These are phyloP conservation scores for Athene noctua DNA, from an alignment of 2,113 vertebrate species.

Conservation along the genomic window DNA sequence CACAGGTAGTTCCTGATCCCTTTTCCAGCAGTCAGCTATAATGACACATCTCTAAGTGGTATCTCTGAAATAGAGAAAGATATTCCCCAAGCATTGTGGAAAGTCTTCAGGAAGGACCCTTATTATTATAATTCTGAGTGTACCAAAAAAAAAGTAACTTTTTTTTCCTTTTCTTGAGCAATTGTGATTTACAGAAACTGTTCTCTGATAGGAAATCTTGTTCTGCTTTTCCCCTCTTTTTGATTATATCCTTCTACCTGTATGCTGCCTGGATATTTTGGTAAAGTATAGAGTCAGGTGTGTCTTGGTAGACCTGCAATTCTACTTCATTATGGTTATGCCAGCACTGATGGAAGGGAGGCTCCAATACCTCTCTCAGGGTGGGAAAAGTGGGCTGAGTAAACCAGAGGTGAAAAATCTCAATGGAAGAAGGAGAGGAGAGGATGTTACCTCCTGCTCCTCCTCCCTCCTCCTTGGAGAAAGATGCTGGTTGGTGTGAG, in stretches of 20 bases:
- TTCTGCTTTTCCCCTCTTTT: not conserved
- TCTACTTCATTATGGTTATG: accelerated
- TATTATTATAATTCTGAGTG: not conserved
- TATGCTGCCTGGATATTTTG: not conserved
- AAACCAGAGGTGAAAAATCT: not conserved
- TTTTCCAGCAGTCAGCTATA: not conserved
- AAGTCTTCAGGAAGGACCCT: not conserved
- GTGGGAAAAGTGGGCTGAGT: not conserved
- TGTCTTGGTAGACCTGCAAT: accelerated
- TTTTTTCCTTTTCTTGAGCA: not conserved
- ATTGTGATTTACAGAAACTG: not conserved
- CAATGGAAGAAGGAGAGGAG: not conserved
- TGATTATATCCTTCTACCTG: not conserved
- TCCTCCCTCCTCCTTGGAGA: not conserved
- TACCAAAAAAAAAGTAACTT: not conserved
- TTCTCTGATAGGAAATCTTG: not conserved
- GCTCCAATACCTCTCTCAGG: not conserved
- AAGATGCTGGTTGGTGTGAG: not conserved
- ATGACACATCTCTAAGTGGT: not conserved
- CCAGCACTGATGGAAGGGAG: not conserved
- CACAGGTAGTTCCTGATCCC: not conserved
- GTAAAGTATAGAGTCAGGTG: not conserved
- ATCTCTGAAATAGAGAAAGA: not conserved
- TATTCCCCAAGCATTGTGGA: not conserved
- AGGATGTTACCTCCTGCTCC: not conserved